A percentile compares a stretch with the other conserved stretches of the same genome.
Evolutionary conservation across 2,888 invertebrate species (phyloP).

Genomic region (Acrobasis consociella): DNA sequence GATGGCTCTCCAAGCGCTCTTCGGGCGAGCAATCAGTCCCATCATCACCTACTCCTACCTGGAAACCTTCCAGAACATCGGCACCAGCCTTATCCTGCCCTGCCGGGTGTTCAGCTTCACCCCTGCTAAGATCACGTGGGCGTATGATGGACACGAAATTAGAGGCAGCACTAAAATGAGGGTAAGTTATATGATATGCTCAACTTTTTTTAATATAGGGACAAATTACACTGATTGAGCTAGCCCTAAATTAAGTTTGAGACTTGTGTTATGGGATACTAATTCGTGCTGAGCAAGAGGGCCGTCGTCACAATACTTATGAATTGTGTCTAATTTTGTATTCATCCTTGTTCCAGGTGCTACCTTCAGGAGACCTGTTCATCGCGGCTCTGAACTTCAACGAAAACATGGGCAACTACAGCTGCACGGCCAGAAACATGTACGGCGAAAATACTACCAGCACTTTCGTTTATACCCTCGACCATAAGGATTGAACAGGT

Average conservation of each 20-base stretch:
- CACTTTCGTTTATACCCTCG: slow-evolving; percentile 89
- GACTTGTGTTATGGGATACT: too few relatives aligned
- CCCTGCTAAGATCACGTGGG: slow-evolving; percentile 86
- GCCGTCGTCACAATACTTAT: too few relatives aligned
- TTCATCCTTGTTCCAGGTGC: slow-evolving; percentile 61
- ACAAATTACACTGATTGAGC: too few relatives aligned
- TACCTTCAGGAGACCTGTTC: slow-evolving; percentile 89
- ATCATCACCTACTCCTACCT: slow-evolving; percentile 79
- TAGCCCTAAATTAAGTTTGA: too few relatives aligned
- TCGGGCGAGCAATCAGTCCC: slow-evolving; percentile 68
- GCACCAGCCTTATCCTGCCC: slow-evolving; percentile 85
- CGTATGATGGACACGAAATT: slow-evolving; percentile 81
- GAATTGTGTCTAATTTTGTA: too few relatives aligned
- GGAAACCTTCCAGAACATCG: slow-evolving; percentile 80
- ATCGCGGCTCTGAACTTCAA: slow-evolving; percentile 88
- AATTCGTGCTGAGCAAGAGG: too few relatives aligned
- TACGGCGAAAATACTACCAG: slow-evolving; percentile 84
- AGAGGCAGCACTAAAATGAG: slow-evolving; percentile 76
- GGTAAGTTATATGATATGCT: slow-evolving; percentile 47
- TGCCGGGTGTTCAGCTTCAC: slow-evolving; percentile 86
- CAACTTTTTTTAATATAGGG: too few relatives aligned
- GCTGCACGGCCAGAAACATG: slow-evolving; percentile 87
- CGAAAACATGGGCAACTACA: slow-evolving; percentile 90
- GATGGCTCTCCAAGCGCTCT: slow-evolving; percentile 64
- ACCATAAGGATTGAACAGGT: slow-evolving; percentile 46